Evolutionary conservation across 1,140 invertebrate genomes (phyloP).

Genomic region (Colletes latitarsis): DNA sequence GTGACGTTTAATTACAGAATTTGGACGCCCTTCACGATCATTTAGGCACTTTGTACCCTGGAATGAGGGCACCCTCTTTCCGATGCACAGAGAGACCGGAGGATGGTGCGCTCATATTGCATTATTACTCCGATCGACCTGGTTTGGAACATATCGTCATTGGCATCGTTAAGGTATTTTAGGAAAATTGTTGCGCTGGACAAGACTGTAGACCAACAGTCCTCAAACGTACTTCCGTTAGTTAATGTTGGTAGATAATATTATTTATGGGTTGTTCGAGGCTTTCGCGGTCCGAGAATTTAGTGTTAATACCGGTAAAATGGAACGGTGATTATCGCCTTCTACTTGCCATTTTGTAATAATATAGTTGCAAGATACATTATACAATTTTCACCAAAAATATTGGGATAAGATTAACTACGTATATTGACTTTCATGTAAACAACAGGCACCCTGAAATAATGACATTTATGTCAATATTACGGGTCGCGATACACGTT

Average conservation of each 20-base stretch:
- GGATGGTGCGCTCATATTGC: constrained; percentile 92
- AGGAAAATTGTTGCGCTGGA: not conserved
- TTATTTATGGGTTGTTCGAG: not conserved
- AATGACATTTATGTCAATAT: no score
- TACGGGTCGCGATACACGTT: not conserved
- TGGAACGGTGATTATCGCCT: no score
- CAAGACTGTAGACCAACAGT: not conserved
- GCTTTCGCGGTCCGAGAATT: not conserved
- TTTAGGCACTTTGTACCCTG: constrained; percentile 94
- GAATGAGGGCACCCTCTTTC: constrained; percentile 96
- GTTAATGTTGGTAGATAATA: no score
- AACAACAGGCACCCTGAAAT: not conserved
- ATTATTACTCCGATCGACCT: constrained; percentile 96
- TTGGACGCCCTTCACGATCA: constrained; percentile 96
- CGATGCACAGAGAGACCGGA: constrained; percentile 92
- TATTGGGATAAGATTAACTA: not conserved
- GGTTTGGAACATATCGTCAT: constrained; percentile 97
- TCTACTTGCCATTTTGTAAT: no score
- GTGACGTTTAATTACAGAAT: constrained; percentile 84
- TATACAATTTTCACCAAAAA: not conserved
- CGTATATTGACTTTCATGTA: not conserved
- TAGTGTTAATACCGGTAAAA: no score
- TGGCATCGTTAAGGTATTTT: constrained; percentile 93
- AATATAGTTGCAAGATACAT: no score
- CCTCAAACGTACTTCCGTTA: no score